A percentile compares a stretch with the other conserved stretches of the same genome.
Evolutionary conservation across 2,888 invertebrate genomes (phyloP).

Genomic region (Thecophora atra): DNA sequence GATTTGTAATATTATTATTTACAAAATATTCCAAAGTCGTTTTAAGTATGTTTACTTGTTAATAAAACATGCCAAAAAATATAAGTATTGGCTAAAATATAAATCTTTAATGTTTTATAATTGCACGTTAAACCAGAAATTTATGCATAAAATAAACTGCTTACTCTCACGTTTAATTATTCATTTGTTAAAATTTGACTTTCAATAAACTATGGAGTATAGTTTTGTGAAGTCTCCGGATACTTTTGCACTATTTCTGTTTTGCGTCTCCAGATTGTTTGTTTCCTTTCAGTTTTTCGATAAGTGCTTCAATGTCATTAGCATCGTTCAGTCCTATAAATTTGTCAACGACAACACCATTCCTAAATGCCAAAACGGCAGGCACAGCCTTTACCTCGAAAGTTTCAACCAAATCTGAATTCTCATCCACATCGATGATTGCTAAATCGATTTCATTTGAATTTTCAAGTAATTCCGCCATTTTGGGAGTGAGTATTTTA

Average conservation of each 20-base stretch:
- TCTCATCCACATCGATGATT: slow-evolving; percentile 82
- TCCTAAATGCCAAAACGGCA: slow-evolving; percentile 76
- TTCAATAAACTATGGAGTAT: background rate
- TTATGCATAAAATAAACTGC: too few relatives aligned
- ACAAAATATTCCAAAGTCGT: too few relatives aligned
- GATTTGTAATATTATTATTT: too few relatives aligned
- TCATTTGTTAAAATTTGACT: background rate
- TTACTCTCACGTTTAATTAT: background rate
- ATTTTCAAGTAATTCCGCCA: slow-evolving; percentile 79
- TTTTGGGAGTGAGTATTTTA: slow-evolving; percentile 84
- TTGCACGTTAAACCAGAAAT: too few relatives aligned
- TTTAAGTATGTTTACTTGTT: too few relatives aligned
- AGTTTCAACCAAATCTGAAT: slow-evolving; percentile 83
- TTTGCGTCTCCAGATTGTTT: slow-evolving; percentile 29
- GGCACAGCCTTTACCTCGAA: slow-evolving; percentile 86
- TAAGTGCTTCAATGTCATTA: slow-evolving; percentile 81
- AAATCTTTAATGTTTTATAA: too few relatives aligned
- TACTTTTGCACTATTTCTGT: background rate
- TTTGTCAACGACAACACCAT: slow-evolving; percentile 85
- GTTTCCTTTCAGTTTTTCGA: slow-evolving; percentile 69
- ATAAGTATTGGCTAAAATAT: too few relatives aligned
- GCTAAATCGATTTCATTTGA: slow-evolving; percentile 79
- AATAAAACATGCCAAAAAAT: too few relatives aligned
- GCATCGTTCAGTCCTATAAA: slow-evolving; percentile 87
- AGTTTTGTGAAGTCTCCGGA: background rate